Conservation (phyloP, 2,113 vertebrate species). For the human (Homo sapiens) region DNA sequence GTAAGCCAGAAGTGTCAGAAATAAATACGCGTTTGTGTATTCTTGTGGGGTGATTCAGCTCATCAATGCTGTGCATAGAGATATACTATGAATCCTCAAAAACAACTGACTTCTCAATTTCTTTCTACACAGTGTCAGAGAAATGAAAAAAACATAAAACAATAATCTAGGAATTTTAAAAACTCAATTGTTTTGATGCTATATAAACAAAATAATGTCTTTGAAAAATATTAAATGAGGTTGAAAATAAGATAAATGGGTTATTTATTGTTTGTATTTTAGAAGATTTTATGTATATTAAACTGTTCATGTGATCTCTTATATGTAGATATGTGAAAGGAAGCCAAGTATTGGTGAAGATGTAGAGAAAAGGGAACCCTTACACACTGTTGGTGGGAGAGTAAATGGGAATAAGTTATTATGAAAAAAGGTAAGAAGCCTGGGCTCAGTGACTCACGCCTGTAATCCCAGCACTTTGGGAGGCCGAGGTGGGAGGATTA, state of each 20-base stretch:
- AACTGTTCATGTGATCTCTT: background rate
- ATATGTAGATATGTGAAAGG: background rate
- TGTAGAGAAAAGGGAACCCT: background rate
- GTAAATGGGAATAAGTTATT: background rate
- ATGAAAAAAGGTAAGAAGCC: background rate
- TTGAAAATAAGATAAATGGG: background rate
- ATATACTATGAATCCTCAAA: background rate
- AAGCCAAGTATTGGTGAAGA: background rate
- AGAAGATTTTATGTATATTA: background rate
- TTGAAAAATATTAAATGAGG: background rate
- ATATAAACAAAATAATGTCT: background rate
- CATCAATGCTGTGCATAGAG: background rate
- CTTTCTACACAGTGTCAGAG: background rate
- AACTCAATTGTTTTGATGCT: background rate
- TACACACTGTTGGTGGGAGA: background rate
- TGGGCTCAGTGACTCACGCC: fast-evolving
- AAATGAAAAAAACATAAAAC: background rate
- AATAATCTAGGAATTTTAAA: background rate
- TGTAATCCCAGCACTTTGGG: too few relatives aligned
- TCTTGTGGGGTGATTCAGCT: background rate
- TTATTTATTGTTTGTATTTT: background rate
- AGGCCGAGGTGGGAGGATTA: too few relatives aligned
- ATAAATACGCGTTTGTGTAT: constrained; percentile 2
- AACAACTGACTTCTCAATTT: background rate
- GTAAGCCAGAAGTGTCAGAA: constrained; percentile 56